Conservation (phyloP, 2,888 invertebrate species). For the Mesorhabditis spiculigera region DNA sequence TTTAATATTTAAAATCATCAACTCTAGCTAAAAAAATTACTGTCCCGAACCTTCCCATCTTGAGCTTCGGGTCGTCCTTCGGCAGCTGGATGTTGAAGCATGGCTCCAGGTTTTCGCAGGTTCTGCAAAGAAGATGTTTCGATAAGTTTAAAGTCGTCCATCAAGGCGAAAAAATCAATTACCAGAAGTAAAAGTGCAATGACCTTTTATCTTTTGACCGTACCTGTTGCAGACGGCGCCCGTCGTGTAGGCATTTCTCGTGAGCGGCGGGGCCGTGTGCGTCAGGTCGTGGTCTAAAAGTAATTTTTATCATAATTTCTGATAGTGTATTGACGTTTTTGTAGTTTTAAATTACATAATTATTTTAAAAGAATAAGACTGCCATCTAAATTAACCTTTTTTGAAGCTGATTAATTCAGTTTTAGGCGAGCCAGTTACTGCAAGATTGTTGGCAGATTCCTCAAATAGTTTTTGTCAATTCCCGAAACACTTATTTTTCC, state of each 20-base stretch:
- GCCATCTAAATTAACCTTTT: too few relatives aligned
- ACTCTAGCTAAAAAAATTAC: neutral
- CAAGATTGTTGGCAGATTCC: too few relatives aligned
- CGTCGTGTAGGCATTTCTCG: conserved; percentile 48
- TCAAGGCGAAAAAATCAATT: neutral
- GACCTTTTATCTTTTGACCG: neutral
- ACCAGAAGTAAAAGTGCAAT: too few relatives aligned
- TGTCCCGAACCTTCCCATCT: conserved; percentile 23
- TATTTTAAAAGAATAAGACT: too few relatives aligned
- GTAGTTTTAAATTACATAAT: too few relatives aligned
- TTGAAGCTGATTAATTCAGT: too few relatives aligned
- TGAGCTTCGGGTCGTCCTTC: conserved; percentile 77
- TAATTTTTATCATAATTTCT: neutral
- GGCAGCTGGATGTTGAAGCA: conserved; percentile 97
- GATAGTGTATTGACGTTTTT: neutral
- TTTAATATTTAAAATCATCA: too few relatives aligned
- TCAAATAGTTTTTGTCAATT: too few relatives aligned
- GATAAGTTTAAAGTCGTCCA: neutral
- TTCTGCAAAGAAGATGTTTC: conserved; percentile 57
- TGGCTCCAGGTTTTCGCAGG: conserved; percentile 87
- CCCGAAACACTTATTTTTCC: too few relatives aligned
- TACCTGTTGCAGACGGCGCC: conserved; percentile 51
- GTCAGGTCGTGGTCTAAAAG: conserved; percentile 84
- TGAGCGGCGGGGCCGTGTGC: conserved; percentile 84
- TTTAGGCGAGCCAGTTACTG: too few relatives aligned